A percentile compares a stretch with the other conserved stretches of the same genome.
phyloP scores from a whole-genome alignment of 1,140 invertebrate species.

The Panulirus ornatus region DNA sequence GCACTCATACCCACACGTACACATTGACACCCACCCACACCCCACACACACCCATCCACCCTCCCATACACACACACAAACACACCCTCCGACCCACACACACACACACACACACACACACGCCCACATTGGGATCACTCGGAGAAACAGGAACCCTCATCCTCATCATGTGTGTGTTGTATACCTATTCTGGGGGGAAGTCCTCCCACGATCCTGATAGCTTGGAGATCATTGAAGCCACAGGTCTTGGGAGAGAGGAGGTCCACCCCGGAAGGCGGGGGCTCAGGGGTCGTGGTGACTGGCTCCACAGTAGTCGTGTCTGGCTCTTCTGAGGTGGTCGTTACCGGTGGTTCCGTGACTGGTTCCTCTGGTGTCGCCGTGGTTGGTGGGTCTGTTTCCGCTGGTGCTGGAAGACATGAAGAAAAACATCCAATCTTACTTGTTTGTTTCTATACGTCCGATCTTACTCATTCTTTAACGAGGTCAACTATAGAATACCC shows the following conservation, averaged over 20 bases:
- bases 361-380: not conserved
- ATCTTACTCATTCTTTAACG: too few species aligned
- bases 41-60: not conserved
- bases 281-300: not conserved
- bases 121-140: not conserved
- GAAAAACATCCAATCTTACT: too few species aligned
- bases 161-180: not conserved
- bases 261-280: not conserved
- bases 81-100: not conserved
- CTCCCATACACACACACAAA: not conserved
- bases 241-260: slow-evolving; percentile 24
- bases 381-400: not conserved
- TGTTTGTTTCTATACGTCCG: too few species aligned
- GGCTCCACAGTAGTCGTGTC: not conserved
- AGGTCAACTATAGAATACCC: too few species aligned
- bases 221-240: not conserved
- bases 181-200: slow-evolving; percentile 12
- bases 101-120: not conserved
- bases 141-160: not conserved
- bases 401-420: not conserved
- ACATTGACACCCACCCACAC: not conserved
- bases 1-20: not conserved
- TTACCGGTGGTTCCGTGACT: not conserved
- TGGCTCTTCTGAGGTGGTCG: not conserved
- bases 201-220: slow-evolving; percentile 45